Conservation (phyloP, 2,888 invertebrate genomes). For the Cinara cedri region DNA sequence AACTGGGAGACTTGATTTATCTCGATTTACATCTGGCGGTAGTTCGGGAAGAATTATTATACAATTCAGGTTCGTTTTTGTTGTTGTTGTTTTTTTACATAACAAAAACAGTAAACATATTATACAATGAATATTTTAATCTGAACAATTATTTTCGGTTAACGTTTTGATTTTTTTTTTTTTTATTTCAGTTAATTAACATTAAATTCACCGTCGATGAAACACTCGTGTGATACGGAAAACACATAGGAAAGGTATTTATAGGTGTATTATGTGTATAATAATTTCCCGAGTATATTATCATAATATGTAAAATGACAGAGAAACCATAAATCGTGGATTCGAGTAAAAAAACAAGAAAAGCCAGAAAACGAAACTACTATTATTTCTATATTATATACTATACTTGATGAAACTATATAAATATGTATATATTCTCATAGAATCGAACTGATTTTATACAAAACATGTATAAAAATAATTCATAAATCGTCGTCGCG, state of each 20-base stretch:
- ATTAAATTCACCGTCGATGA: background rate
- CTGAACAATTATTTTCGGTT: background rate
- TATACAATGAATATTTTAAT: slow-evolving; percentile 16
- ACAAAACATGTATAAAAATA: too few species aligned
- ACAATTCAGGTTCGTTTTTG: background rate
- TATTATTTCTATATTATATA: too few species aligned
- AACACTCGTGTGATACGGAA: background rate
- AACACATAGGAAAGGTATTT: background rate
- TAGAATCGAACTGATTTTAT: too few species aligned
- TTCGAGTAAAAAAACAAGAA: background rate
- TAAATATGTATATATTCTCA: too few species aligned
- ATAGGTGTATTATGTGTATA: too few species aligned
- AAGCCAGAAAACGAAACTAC: background rate
- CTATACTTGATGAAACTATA: too few species aligned
- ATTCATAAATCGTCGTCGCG: too few species aligned
- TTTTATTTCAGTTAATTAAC: slow-evolving; percentile 8
- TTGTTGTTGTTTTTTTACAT: background rate
- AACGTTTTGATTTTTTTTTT: background rate
- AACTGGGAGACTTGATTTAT: background rate
- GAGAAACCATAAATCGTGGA: slow-evolving; percentile 11
- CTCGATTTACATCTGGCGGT: background rate
- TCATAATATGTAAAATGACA: background rate
- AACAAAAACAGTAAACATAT: background rate
- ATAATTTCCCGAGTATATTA: too few species aligned
- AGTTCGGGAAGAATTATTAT: background rate